Conservation (phyloP, 1,140 invertebrate genomes). For the Aphidius ervi region DNA sequence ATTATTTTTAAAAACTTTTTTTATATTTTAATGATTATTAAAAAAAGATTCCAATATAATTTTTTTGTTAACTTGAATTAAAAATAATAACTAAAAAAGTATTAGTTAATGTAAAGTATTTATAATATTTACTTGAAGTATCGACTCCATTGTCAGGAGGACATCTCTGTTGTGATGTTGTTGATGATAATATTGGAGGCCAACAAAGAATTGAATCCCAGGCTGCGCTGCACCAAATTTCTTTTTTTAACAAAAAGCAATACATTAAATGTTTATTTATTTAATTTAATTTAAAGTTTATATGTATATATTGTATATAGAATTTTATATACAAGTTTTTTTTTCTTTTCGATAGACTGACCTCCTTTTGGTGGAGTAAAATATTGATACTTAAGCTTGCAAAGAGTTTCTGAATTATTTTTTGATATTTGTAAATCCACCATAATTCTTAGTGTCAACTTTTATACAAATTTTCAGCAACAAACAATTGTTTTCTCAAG, state of each 20-base stretch:
- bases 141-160: slow-evolving; percentile 68
- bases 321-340: slow-evolving; percentile 3
- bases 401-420: slow-evolving; percentile 34
- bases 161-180: slow-evolving; percentile 61
- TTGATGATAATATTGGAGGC: slow-evolving; percentile 66
- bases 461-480: neutral
- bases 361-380: slow-evolving; percentile 38
- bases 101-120: neutral
- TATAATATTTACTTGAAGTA: slow-evolving; percentile 63
- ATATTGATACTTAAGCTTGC: slow-evolving; percentile 33
- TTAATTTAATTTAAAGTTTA: slow-evolving; percentile 6
- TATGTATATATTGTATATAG: neutral
- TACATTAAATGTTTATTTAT: neutral
- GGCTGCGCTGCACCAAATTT: slow-evolving; percentile 63
- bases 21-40: too few relatives aligned
- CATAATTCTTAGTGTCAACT: slow-evolving; percentile 24
- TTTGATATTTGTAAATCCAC: slow-evolving; percentile 31
- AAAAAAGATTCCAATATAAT: too few relatives aligned
- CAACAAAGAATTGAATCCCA: slow-evolving; percentile 74
- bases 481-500: too few relatives aligned
- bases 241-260: slow-evolving; percentile 38
- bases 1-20: too few relatives aligned
- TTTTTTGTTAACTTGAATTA: too few relatives aligned
- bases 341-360: slow-evolving; percentile 22
- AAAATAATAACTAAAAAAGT: too few relatives aligned